phyloP scores from a whole-genome alignment of 2,113 vertebrate genomes.

The Trachemys scripta region DNA sequence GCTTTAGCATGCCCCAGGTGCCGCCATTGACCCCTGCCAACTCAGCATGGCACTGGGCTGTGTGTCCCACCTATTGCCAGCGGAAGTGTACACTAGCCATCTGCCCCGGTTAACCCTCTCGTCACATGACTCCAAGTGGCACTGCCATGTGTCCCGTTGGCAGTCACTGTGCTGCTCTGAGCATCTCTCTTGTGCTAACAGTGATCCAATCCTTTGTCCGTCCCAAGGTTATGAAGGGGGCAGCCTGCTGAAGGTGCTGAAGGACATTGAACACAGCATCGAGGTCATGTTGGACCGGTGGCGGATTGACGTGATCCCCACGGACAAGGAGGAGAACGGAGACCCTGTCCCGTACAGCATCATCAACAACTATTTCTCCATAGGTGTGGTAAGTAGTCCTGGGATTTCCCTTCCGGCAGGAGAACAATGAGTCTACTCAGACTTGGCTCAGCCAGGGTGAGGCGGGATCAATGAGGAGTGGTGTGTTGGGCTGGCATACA shows the following conservation, averaged over 20 bases:
- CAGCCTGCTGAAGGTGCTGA: slow-evolving; percentile 83
- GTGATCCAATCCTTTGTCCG: not conserved
- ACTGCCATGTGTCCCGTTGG: not conserved
- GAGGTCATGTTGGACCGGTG: slow-evolving; percentile 93
- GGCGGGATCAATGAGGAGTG: not conserved
- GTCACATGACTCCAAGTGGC: fast-evolving
- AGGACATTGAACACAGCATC: slow-evolving; percentile 83
- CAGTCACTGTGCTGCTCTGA: no score
- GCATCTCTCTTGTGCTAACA: not conserved
- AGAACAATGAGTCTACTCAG: no score
- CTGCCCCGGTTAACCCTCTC: not conserved
- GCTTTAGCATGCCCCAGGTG: not conserved
- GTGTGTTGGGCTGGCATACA: no score
- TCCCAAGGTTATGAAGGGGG: slow-evolving; percentile 83
- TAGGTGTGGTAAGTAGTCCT: slow-evolving; percentile 90
- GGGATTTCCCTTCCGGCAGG: not conserved
- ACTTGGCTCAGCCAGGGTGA: fast-evolving
- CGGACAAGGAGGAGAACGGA: slow-evolving; percentile 87
- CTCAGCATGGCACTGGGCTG: not conserved
- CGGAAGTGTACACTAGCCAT: no score
- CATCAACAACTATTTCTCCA: slow-evolving; percentile 98
- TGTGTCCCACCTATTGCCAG: not conserved
- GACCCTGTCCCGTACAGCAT: slow-evolving; percentile 93
- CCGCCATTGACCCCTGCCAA: not conserved
- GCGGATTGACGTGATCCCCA: slow-evolving; percentile 90